Percentiles rank a stretch among this genome's conserved stretches.
These are phyloP conservation scores for Masticophis lateralis DNA, from an alignment of 2,797 vertebrate genomes.

Conservation along the genomic window DNA sequence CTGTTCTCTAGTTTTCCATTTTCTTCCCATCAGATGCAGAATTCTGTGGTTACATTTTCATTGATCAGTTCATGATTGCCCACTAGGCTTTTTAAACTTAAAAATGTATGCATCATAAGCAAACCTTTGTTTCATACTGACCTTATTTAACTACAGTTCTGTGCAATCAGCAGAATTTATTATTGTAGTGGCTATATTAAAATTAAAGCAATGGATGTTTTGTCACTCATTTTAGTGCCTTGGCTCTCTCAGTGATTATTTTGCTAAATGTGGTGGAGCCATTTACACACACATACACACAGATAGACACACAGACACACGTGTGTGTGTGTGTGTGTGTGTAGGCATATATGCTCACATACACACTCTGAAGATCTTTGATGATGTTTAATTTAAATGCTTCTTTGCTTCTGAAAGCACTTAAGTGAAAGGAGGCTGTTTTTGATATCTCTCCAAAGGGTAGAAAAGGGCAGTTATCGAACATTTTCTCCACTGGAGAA, in stretches of 20 bases:
- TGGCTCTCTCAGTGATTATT: neutral
- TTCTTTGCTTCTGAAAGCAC: slow-evolving; percentile 1
- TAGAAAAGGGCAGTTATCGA: neutral
- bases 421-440: neutral
- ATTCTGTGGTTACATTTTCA: neutral
- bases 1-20: neutral
- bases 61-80: neutral
- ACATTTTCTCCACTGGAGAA: neutral
- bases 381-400: slow-evolving; percentile 12
- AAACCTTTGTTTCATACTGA: neutral
- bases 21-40: neutral
- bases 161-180: neutral
- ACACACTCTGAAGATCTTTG: neutral
- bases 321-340: neutral
- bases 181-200: neutral
- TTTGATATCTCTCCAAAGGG: neutral
- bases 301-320: too few relatives aligned
- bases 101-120: neutral
- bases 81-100: neutral
- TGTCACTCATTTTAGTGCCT: neutral
- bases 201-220: neutral
- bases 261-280: neutral
- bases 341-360: neutral
- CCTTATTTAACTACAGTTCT: neutral
- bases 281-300: neutral